These are phyloP conservation scores for Ochropleura leucogaster DNA, from an alignment of 2,888 invertebrate genomes.

Conservation along the genomic window DNA sequence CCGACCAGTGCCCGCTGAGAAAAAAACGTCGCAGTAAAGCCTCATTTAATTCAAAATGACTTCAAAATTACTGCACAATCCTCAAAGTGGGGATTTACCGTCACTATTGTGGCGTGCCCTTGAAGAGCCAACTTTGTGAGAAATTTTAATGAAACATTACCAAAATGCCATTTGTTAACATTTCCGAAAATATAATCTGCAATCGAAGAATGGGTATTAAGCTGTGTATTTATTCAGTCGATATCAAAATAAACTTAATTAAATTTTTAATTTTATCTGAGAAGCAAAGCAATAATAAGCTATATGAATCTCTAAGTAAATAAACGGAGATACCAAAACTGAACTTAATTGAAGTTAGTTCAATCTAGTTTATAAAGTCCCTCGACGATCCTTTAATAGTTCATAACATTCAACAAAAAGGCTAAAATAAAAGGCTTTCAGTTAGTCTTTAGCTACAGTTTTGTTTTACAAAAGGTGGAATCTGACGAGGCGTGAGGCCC, in stretches of 20 bases:
- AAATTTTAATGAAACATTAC: not conserved
- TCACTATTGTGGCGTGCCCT: no score
- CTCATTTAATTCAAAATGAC: not conserved
- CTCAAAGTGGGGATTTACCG: no score
- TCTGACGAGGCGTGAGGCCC: constrained; percentile 24
- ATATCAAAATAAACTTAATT: not conserved
- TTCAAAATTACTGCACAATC: not conserved
- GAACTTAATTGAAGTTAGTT: constrained; percentile 39
- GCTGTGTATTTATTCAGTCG: not conserved
- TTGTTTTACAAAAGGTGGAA: constrained; percentile 50
- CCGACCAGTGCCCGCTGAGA: no score
- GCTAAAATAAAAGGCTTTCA: constrained; percentile 47
- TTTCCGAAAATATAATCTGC: not conserved
- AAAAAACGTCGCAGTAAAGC: no score
- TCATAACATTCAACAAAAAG: constrained; percentile 39
- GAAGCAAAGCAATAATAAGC: constrained; percentile 18
- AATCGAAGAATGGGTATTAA: no score
- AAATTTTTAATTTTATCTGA: constrained; percentile 15
- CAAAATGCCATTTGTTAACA: not conserved
- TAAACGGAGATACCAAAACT: constrained; percentile 5
- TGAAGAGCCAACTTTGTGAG: not conserved
- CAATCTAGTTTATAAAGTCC: constrained; percentile 46
- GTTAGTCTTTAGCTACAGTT: constrained; percentile 39
- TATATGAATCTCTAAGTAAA: not conserved
- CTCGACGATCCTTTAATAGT: constrained; percentile 44